Base-by-base conservation (phyloP, 2,113 vertebrate species). In the Vicugna pacos region DNA sequence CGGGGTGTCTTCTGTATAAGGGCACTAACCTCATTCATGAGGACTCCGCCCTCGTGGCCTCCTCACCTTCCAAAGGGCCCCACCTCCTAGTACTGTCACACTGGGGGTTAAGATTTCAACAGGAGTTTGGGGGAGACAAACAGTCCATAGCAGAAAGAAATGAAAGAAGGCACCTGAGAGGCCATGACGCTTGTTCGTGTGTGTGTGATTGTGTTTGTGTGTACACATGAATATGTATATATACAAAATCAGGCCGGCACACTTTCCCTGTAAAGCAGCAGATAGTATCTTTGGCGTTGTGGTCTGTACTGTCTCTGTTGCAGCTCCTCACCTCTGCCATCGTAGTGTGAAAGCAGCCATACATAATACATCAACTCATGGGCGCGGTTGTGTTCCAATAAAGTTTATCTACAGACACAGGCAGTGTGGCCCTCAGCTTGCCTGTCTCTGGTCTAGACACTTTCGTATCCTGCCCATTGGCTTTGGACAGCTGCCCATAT, bases 401-500 rank as follows among this genome's bases (percentile, higher is more conserved):
- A 65, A 77, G 56, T 92, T 76, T 14, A 48, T 62, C 38, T 50
- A 11, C 22, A 58, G 16, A 38, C 8, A 48, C n/a, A 62, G 16
- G 38, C 19, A 42, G 69, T 6, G 15, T 79, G 48, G 48, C 38
- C 92, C 58, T 72, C 54, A 2, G 19, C 80, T 26, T 52, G 38
- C 81, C 35, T 17, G 2, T 26, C 24, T 3, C 3, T 20, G 16
- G 4, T 22, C 3, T 3, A 16, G 54, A 42, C 19, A 8, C n/a
- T 42, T 19, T 48, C 26, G 0, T 17, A 30, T 26, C 0, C 1
- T 12, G 64, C 32, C 38, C 3, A 0, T 28, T 2, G 56, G 58
- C 48, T 72, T 32, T 10, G 64, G 48, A 16, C 24, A n/a, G 12
- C 32, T 22, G 12, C 60, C 20, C 19, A 22, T 16, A 6, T 85